These are phyloP conservation scores for Ptiloglossa arizonensis DNA, from an alignment of 1,140 invertebrate species.

Conservation along the genomic window DNA sequence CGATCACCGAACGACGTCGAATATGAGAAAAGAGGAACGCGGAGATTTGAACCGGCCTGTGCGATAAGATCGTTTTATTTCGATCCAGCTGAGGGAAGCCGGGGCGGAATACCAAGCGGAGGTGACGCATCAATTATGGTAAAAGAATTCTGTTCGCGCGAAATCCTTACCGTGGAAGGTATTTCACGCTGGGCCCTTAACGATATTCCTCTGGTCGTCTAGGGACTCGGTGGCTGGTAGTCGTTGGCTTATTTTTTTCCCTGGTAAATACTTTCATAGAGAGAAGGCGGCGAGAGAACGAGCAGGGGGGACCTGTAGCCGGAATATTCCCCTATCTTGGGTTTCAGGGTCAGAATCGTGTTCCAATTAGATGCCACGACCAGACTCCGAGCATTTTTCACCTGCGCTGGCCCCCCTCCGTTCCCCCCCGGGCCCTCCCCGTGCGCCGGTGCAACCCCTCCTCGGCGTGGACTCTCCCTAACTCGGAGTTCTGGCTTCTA, in stretches of 20 bases:
- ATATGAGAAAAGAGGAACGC: too few species aligned
- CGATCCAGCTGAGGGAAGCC: too few species aligned
- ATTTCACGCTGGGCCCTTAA: constrained; percentile 65
- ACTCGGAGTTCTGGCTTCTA: constrained; percentile 66
- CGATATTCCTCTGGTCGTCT: constrained; percentile 59
- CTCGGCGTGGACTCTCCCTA: constrained; percentile 1
- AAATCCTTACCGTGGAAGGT: not conserved
- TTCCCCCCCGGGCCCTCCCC: not conserved
- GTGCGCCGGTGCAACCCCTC: constrained; percentile 11
- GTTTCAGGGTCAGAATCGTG: constrained; percentile 80
- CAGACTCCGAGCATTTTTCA: constrained; percentile 68
- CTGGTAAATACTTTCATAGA: constrained; percentile 14
- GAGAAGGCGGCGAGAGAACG: constrained; percentile 1
- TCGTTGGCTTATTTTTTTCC: constrained; percentile 35
- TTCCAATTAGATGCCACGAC: constrained; percentile 77
- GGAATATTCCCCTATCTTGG: constrained; percentile 75
- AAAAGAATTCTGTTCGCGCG: constrained; percentile 24
- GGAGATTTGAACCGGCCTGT: too few species aligned
- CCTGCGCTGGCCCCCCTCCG: constrained; percentile 13
- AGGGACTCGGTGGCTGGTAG: not conserved
- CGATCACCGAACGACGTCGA: too few species aligned
- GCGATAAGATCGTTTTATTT: too few species aligned
- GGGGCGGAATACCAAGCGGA: constrained; percentile 64
- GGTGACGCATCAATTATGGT: constrained; percentile 70
- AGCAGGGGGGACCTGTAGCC: constrained; percentile 35